Evolutionary conservation across 1,140 invertebrate species (phyloP), one percentile per base, ranked within the genome.

Genomic region (Lepidurus apus): DNA sequence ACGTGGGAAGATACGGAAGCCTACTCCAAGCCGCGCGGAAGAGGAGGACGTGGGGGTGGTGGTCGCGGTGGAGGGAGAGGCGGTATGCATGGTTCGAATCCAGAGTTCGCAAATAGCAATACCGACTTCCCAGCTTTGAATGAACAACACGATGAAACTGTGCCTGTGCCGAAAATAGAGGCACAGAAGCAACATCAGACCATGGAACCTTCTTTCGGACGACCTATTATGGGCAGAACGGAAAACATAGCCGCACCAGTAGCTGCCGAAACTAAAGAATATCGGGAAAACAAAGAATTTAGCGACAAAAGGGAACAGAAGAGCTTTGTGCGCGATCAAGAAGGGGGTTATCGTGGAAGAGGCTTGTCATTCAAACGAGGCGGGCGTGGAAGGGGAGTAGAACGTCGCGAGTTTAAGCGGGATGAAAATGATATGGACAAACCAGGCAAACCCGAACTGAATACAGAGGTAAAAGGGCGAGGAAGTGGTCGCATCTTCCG

Each of bases 1-100:
- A 95, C 94, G 80, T 97, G 94, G 94, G 93, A 95, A 84, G 94
- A 96, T 83, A 93, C 94, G 84, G 92, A 93, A 83, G 94, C 94
- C 0, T 97, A 96, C 84, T 86, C 83, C 79, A 89, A 85, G 82
- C 85, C 83, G n/a, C 45, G 47, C 17, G 74, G 78, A 10, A 77
- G 81, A 9, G 82, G 81, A 11, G 44, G 79, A 9, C 42, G 74
- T 10, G 53, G 11, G 34, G 44, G 11, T 43, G 44, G 76, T 10
- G 43, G 74, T 74, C 53, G 80, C 13, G 80, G 81, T 74, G 78
- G 80, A 17, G 75, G 82, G 7, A 75, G 80, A 44, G 47, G 53
- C 17, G 76, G 81, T 6, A 74, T 79, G 13, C 77, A 79, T 3
- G 26, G 79, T 34, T 76, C 80, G 65, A 26, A 75, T 74, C 77